Evolutionary conservation across 92 coral and sea anemone genomes (phyloP).

Genomic region (Hydrozoanthus gracilis): DNA sequence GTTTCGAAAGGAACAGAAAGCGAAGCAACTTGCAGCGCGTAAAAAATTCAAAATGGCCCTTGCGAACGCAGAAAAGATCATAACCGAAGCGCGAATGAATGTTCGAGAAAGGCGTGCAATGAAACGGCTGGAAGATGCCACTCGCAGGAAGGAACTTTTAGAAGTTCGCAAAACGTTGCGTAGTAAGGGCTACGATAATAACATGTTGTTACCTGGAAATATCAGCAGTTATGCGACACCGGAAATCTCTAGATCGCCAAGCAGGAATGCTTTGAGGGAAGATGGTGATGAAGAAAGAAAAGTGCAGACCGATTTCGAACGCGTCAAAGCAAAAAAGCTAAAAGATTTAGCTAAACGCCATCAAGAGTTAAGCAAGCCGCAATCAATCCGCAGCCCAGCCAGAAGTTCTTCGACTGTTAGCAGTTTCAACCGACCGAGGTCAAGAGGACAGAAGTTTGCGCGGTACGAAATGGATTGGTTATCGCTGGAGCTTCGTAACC

Average conservation of each 20-base stretch:
- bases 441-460: constrained; percentile 35
- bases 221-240: background rate
- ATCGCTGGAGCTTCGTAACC: constrained; percentile 57
- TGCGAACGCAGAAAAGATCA: constrained; percentile 59
- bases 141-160: constrained; percentile 10
- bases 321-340: background rate
- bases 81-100: constrained; percentile 47
- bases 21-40: constrained; percentile 56
- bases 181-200: background rate
- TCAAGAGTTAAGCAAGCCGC: no score
- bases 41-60: constrained; percentile 53
- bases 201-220: background rate
- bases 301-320: constrained; percentile 7
- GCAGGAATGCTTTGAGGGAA: background rate
- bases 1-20: constrained; percentile 45
- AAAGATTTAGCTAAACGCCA: no score
- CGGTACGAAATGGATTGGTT: constrained; percentile 62
- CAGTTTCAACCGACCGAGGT: background rate
- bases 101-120: constrained; percentile 48
- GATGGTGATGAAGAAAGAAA: background rate
- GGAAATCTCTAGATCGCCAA: background rate
- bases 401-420: background rate
- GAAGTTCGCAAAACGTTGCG: background rate
- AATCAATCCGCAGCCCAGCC: background rate
- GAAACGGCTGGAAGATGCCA: constrained; percentile 28